These are phyloP conservation scores for Pungitius pungitius DNA, from an alignment of 2,113 vertebrate genomes.

Conservation along the genomic window DNA sequence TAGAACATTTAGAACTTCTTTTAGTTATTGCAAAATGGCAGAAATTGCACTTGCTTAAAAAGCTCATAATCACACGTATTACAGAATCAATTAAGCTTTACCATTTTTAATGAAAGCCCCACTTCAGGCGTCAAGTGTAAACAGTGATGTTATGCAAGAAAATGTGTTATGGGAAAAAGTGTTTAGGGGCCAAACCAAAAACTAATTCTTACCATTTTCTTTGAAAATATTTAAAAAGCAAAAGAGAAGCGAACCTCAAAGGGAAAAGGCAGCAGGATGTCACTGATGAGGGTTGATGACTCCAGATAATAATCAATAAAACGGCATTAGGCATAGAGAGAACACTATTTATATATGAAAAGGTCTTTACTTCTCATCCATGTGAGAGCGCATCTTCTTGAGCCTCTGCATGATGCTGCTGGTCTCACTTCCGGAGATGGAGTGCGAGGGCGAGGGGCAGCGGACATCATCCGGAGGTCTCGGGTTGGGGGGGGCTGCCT, in stretches of 20 bases:
- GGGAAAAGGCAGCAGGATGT: slow-evolving; percentile 1
- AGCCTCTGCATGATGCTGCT: slow-evolving; percentile 99
- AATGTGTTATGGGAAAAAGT: neutral
- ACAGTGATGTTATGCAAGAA: neutral
- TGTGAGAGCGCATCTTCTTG: slow-evolving; percentile 96
- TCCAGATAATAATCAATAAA: neutral
- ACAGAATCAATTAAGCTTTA: neutral
- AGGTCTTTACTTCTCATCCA: slow-evolving; percentile 93
- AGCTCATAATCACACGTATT: neutral
- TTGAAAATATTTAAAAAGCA: neutral
- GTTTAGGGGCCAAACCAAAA: neutral
- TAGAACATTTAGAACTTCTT: neutral
- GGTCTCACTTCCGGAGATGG: slow-evolving; percentile 94
- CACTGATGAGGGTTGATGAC: neutral
- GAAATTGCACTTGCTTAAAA: neutral
- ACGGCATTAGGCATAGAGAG: neutral
- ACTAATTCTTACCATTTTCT: neutral
- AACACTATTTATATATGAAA: neutral
- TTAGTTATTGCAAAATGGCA: neutral
- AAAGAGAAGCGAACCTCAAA: slow-evolving; percentile 9
- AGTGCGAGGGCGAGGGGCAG: slow-evolving; percentile 88
- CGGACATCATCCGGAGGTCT: slow-evolving; percentile 84
- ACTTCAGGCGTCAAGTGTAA: neutral
- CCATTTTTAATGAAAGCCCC: neutral
- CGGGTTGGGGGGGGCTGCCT: slow-evolving; percentile 75